phyloP scores from a whole-genome alignment of 2,888 invertebrate genomes.

The Limnephilus rhombicus region DNA sequence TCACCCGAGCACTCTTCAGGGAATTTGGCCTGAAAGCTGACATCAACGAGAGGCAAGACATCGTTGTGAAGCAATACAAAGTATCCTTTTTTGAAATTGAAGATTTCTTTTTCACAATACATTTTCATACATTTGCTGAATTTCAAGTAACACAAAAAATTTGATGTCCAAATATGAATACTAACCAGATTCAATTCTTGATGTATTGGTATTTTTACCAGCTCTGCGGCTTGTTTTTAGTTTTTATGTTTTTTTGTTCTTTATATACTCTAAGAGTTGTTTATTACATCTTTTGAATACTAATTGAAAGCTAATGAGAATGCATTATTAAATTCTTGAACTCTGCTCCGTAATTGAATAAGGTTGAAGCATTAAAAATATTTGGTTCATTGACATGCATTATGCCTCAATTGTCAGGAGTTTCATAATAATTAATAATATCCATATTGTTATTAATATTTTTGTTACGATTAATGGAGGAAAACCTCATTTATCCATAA shows the following conservation, averaged over 20 bases:
- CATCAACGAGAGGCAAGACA: conserved; percentile 91
- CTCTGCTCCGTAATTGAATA: conserved; percentile 40
- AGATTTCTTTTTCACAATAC: background rate
- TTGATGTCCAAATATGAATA: background rate
- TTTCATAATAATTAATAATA: background rate
- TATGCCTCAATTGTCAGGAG: background rate
- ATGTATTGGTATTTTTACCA: background rate
- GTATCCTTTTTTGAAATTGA: conserved; percentile 76
- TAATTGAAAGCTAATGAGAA: conserved; percentile 17
- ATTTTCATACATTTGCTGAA: background rate
- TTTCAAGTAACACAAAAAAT: background rate
- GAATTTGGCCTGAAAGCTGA: conserved; percentile 88
- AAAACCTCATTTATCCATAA: background rate
- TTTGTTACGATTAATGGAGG: no score
- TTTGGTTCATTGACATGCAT: conserved; percentile 9
- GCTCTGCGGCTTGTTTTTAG: background rate
- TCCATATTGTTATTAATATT: background rate
- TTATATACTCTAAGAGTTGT: background rate
- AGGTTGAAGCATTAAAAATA: background rate
- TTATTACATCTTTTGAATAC: conserved; percentile 17
- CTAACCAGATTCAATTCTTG: background rate
- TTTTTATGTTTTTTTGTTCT: background rate
- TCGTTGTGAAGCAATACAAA: conserved; percentile 88
- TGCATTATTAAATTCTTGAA: conserved; percentile 24
- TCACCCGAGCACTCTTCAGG: conserved; percentile 88